These are phyloP conservation scores for Anadara kagoshimensis DNA, from an alignment of 1,140 invertebrate genomes.

Conservation along the genomic window DNA sequence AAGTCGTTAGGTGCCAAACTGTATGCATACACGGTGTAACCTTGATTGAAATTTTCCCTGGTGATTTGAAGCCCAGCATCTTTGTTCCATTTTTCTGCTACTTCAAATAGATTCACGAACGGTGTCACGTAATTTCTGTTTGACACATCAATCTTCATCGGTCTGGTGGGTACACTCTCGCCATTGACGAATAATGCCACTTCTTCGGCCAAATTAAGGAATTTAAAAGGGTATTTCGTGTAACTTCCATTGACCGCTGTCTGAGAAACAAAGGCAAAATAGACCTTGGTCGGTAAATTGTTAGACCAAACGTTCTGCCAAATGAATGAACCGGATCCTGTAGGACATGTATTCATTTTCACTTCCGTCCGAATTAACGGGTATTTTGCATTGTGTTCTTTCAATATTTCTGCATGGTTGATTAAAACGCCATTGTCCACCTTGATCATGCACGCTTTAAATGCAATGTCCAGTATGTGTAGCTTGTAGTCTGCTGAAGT, in stretches of 20 bases:
- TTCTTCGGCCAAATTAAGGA: slow-evolving; percentile 16
- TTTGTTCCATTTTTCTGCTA: slow-evolving; percentile 20
- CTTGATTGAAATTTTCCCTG: background rate
- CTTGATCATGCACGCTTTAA: slow-evolving; percentile 11
- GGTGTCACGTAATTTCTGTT: slow-evolving; percentile 13
- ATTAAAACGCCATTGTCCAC: slow-evolving; percentile 23
- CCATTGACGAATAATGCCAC: slow-evolving; percentile 14
- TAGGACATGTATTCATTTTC: slow-evolving; percentile 13
- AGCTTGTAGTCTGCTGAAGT: slow-evolving; percentile 10
- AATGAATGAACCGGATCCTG: background rate
- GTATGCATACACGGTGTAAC: slow-evolving; percentile 17
- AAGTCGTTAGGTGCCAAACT: slow-evolving; percentile 14
- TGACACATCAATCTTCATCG: slow-evolving; percentile 16
- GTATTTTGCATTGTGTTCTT: slow-evolving; percentile 20
- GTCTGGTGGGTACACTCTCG: slow-evolving; percentile 1
- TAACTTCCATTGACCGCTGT: slow-evolving; percentile 17
- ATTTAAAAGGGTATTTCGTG: slow-evolving; percentile 21
- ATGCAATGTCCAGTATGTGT: slow-evolving; percentile 20
- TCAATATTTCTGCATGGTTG: slow-evolving; percentile 22
- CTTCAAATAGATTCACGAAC: slow-evolving; percentile 10
- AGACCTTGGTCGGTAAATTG: slow-evolving; percentile 13
- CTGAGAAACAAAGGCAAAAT: slow-evolving; percentile 21
- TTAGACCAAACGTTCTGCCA: slow-evolving; percentile 14
- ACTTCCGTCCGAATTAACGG: slow-evolving; percentile 12
- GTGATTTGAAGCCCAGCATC: slow-evolving; percentile 9